Base-by-base conservation (phyloP, 2,113 vertebrate species). In the Narcine bancroftii region DNA sequence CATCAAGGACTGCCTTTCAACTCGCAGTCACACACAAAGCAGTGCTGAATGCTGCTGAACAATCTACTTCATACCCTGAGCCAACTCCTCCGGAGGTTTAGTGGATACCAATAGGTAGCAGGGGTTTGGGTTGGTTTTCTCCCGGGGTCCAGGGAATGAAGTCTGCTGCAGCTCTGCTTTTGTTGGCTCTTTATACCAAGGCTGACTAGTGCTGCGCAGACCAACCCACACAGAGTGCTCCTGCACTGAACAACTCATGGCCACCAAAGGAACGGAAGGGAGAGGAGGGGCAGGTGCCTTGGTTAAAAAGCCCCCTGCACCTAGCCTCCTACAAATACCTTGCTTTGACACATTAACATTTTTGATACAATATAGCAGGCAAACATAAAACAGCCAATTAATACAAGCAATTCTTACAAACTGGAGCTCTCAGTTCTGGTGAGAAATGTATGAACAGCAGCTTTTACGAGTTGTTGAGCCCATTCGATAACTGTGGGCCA, bases 401-500 rank as follows among this genome's bases (percentile, higher is more conserved):
- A 97, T 97, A 96, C 96, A 96, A 96, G 97, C 96, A 96, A 95
- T 95, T 94, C 95, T 96, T 97, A 97, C 96, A 96, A 96, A 96
- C 95, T 95, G 95, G 95, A 95, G 95, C 95, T 96, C 95, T 97
- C 97, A 98, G 97, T 99, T 99, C 97, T 99, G 99, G 96, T 99
- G 98, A 95, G 99, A 99, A 97, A 99, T 99, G 97, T 97, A 97
- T 94, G 97, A 97, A 97, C 97, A 98, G 97, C 98, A 99, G 97
- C 98, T 99, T 97, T 99, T 99, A 96, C 98, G 98, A 94, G 99
- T 97, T 96, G 98, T 96, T 93, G 98, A 98, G 93, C 98, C 98
- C 97, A 97, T 99, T 96, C 98, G 98, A 97, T 99, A 99, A 98
- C 98, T 99, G 97, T 99, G 98, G 96, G 97, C 97, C 96, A 97